phyloP scores from a whole-genome alignment of 2,797 vertebrate species.

The Eulemur coronatus region DNA sequence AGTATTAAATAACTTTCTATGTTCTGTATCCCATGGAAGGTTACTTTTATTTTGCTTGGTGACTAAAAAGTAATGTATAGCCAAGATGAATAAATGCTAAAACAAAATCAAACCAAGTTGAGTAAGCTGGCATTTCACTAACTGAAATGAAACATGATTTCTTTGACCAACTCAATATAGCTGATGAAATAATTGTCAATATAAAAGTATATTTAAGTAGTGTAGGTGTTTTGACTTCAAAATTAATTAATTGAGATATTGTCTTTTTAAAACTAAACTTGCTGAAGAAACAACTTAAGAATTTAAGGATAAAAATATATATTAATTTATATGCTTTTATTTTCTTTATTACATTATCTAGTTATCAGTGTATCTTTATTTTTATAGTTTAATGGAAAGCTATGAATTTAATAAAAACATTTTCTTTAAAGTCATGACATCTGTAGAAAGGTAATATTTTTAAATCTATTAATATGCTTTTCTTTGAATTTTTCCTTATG shows the following conservation, averaged over 20 bases:
- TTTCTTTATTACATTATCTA: background rate
- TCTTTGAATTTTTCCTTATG: background rate
- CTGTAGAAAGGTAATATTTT: background rate
- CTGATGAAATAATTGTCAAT: background rate
- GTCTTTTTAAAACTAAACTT: background rate
- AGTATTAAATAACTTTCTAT: background rate
- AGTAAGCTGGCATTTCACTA: background rate
- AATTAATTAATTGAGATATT: background rate
- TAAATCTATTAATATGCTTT: constrained; percentile 11
- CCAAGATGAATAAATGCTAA: background rate
- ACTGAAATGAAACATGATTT: background rate
- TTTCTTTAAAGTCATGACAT: background rate
- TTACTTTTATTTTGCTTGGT: background rate
- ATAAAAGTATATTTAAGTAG: background rate
- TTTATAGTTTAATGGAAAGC: background rate
- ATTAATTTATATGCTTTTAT: background rate
- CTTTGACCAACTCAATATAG: background rate
- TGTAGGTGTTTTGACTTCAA: background rate
- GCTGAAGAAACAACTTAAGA: background rate
- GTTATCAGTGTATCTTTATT: background rate
- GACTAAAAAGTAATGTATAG: background rate
- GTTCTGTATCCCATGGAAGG: background rate
- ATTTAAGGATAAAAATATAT: background rate
- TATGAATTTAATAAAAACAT: background rate
- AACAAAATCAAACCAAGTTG: background rate